Evolutionary conservation across 2,797 vertebrate genomes (phyloP), one percentile per base, ranked within the genome.

Genomic region (Mus spretus): DNA sequence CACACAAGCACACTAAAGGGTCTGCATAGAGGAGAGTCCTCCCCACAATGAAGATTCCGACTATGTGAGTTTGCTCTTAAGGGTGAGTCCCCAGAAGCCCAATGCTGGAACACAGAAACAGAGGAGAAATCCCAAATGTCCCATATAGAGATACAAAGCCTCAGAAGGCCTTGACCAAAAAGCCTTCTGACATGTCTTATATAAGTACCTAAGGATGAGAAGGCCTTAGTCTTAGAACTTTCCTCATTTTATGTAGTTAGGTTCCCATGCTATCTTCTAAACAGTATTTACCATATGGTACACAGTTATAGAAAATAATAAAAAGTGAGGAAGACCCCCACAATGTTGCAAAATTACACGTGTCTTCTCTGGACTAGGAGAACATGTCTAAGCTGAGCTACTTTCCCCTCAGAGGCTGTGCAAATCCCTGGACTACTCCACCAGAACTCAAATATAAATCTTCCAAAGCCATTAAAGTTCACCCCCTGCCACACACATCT

Each of bases 311-410:
- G 1, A n/a, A 65, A 80, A 44, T 19, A 90, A 11, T 78, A 61
- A 63, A 40, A 6, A 24, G 50, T 31, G 14, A 37, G 20, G 13
- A 20, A 24, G n/a, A 15, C n/a, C 19, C 17, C 55, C 31, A 89
- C 20, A 50, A 37, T 37, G 37, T 7, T 50, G 28, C 9, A 24
- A 26, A 57, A 47, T n/a, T 53, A 22, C n/a, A 9, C 0, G 0
- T 2, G 15, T 74, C 6, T 63, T 79, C 53, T 53, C 12, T 44
- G 15, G 1, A 24, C 37, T 59, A 20, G 50, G 6, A 19, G 61
- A 37, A 47, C 2, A 10, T 7, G 9, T 53, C 59, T 17, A 17
- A 31, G 11, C 70, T 77, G 40, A 19, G 22, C 26, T 34, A 19
- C 37, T 44, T 14, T 67, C 78, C 28, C 34, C 4, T 63, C 17